Conservation (phyloP, 2,113 vertebrate genomes). For the Halichoeres trimaculatus region DNA sequence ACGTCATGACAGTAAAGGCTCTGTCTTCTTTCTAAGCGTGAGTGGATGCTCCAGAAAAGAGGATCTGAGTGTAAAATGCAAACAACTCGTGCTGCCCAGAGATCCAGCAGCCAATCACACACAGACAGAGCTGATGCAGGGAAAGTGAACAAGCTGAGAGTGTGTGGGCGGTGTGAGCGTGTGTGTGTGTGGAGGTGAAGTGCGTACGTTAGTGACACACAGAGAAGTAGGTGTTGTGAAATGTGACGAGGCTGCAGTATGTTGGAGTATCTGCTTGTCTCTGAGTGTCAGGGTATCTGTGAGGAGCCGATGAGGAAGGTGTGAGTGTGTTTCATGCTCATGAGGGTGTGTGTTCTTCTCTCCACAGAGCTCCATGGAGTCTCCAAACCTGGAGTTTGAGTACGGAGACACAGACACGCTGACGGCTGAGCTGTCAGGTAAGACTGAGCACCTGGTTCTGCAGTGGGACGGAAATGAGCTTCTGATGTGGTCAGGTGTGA, state of each 20-base stretch:
- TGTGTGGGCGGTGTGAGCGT: constrained; percentile 14
- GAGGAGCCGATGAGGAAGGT: constrained; percentile 5
- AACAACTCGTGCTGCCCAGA: constrained; percentile 29
- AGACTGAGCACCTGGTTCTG: constrained; percentile 37
- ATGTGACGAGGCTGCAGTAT: constrained; percentile 14
- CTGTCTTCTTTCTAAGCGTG: too few species aligned
- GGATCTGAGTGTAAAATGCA: constrained; percentile 33
- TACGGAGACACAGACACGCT: constrained; percentile 91
- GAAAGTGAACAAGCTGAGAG: constrained; percentile 41
- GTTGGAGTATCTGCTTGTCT: constrained; percentile 38
- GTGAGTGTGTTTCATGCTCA: constrained; percentile 1
- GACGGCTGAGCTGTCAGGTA: constrained; percentile 91
- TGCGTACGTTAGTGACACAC: not conserved
- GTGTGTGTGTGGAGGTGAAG: constrained; percentile 1
- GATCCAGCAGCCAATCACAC: constrained; percentile 30
- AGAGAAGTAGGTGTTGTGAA: constrained; percentile 44
- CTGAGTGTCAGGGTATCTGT: constrained; percentile 43
- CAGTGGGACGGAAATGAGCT: too few species aligned
- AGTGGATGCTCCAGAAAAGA: not conserved
- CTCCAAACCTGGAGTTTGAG: constrained; percentile 93
- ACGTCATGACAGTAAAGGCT: too few species aligned
- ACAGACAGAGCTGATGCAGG: not conserved
- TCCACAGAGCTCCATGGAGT: constrained; percentile 92
- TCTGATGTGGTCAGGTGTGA: not conserved
- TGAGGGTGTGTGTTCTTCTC: constrained; percentile 37